Evolutionary conservation across 2,888 invertebrate genomes (phyloP).

Genomic region (Zeuzera pyrina): DNA sequence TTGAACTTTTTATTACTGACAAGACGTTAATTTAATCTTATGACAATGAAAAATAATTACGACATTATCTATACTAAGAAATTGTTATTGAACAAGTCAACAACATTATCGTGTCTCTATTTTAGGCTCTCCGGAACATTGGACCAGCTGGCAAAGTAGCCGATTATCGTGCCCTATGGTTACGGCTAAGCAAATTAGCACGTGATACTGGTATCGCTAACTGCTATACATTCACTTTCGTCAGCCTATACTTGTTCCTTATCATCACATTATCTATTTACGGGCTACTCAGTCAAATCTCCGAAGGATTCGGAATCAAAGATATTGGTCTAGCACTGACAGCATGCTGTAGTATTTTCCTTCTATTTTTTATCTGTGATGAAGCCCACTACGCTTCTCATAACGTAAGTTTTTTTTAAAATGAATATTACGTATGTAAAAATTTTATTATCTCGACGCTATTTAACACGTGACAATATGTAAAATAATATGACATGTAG

Average conservation of each 20-base stretch:
- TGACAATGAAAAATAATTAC: too few relatives aligned
- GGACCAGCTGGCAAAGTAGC: constrained; percentile 80
- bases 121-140: constrained; percentile 76
- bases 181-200: constrained; percentile 78
- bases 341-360: constrained; percentile 75
- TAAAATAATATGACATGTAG: too few relatives aligned
- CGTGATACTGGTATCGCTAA: constrained; percentile 78
- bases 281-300: constrained; percentile 80
- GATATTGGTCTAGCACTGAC: constrained; percentile 80
- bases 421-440: too few relatives aligned
- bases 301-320: constrained; percentile 80
- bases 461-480: too few relatives aligned
- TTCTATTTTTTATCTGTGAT: constrained; percentile 82
- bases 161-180: constrained; percentile 80
- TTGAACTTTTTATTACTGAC: too few relatives aligned
- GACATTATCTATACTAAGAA: too few relatives aligned
- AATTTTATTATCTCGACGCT: too few relatives aligned
- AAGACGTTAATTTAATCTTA: too few relatives aligned
- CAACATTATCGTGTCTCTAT: too few relatives aligned
- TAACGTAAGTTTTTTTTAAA: constrained; percentile 63
- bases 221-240: constrained; percentile 79
- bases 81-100: too few relatives aligned
- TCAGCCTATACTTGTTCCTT: constrained; percentile 79
- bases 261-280: constrained; percentile 84
- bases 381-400: constrained; percentile 83